These are phyloP conservation scores for Dichetophora obliterata DNA, from an alignment of 2,888 invertebrate species.

Conservation along the genomic window DNA sequence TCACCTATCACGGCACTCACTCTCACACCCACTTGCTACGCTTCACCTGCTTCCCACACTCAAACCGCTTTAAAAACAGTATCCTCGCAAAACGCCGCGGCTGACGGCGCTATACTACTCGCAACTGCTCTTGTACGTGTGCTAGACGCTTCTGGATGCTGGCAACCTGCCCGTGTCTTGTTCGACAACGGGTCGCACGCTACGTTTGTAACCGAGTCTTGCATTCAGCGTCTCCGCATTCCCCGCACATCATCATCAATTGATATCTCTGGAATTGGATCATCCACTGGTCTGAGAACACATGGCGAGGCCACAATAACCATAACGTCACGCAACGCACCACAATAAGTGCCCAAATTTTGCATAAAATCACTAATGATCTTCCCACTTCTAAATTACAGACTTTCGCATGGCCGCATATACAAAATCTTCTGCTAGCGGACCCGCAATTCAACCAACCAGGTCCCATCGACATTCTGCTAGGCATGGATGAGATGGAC, in stretches of 20 bases:
- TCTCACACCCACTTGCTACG: constrained; percentile 3
- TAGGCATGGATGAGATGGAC: constrained; percentile 32
- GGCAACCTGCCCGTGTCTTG: too few relatives aligned
- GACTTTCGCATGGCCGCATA: neutral
- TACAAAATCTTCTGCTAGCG: constrained; percentile 31
- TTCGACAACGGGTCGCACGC: too few relatives aligned
- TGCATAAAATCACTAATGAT: neutral
- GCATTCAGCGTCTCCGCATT: constrained; percentile 28
- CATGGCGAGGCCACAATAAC: too few relatives aligned
- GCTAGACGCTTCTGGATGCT: neutral
- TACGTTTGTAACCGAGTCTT: neutral
- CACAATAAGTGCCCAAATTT: neutral
- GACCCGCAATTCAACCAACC: constrained; percentile 38
- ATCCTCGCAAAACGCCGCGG: neutral
- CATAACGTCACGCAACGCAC: too few relatives aligned
- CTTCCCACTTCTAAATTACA: neutral
- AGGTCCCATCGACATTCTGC: constrained; percentile 23
- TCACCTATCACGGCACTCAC: too few relatives aligned
- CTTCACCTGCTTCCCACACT: neutral
- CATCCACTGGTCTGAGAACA: neutral
- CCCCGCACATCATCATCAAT: constrained; percentile 10
- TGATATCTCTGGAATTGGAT: neutral
- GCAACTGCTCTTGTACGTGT: constrained; percentile 21
- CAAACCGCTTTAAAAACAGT: neutral
- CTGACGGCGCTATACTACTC: constrained; percentile 13